phyloP scores from a whole-genome alignment of 2,113 vertebrate species.

The Tyto alba region DNA sequence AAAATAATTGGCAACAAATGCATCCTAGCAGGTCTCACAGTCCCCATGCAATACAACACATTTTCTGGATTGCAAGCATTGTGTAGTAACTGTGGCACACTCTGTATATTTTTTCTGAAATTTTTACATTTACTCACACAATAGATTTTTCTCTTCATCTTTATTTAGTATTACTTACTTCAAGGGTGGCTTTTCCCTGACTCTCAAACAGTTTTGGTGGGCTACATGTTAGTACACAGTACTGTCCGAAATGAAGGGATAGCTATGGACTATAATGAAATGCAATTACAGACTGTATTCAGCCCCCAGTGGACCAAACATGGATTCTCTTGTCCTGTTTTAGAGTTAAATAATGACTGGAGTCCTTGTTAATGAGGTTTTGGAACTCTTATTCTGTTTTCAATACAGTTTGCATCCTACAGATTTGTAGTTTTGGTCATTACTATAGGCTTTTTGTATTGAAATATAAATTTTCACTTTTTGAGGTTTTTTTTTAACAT shows the following conservation, averaged over 20 bases:
- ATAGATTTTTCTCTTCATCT: neutral
- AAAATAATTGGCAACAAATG: neutral
- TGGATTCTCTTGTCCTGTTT: neutral
- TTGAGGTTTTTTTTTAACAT: too few relatives aligned
- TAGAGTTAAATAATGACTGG: neutral
- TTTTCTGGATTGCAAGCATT: neutral
- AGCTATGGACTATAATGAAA: neutral
- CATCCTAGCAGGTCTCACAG: neutral
- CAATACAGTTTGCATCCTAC: neutral
- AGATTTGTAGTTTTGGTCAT: neutral
- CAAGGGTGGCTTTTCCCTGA: neutral
- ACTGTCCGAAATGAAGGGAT: neutral
- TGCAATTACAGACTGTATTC: neutral
- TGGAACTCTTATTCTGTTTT: neutral
- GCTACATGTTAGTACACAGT: neutral
- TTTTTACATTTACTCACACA: neutral
- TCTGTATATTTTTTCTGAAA: neutral
- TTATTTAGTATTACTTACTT: neutral
- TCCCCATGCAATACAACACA: neutral
- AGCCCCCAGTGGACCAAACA: neutral
- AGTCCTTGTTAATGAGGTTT: neutral
- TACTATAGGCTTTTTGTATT: neutral
- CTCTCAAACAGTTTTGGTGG: neutral
- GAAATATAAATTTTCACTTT: neutral
- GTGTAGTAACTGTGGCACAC: neutral